These are phyloP conservation scores for Fistularia tabacaria DNA, from an alignment of 2,797 vertebrate species.

Conservation along the genomic window DNA sequence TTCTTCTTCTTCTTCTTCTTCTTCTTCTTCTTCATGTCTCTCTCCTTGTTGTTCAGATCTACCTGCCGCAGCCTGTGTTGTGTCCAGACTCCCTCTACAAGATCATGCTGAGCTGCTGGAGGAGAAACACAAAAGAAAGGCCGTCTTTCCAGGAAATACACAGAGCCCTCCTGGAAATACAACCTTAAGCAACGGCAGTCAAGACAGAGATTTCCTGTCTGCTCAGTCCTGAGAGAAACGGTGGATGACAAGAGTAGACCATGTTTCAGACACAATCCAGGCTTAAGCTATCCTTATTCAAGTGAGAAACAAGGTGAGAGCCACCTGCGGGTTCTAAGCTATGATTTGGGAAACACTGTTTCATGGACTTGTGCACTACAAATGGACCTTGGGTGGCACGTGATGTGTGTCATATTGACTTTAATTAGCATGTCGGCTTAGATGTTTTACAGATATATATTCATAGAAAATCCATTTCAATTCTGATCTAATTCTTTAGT, in stretches of 20 bases:
- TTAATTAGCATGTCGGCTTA: constrained; percentile 28
- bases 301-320: constrained; percentile 20
- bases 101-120: constrained; percentile 97
- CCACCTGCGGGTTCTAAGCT: constrained; percentile 31
- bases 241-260: constrained; percentile 31
- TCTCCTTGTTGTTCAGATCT: constrained; percentile 72
- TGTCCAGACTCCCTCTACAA: constrained; percentile 93
- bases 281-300: constrained; percentile 53
- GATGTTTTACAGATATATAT: constrained; percentile 29
- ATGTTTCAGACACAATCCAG: constrained; percentile 43
- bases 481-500: background rate
- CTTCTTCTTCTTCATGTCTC: background rate
- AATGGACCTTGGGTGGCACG: constrained; percentile 45
- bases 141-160: constrained; percentile 94
- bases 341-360: constrained; percentile 41
- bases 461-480: constrained; percentile 17
- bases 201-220: constrained; percentile 44
- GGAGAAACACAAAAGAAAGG: constrained; percentile 90
- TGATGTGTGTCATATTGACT: constrained; percentile 50
- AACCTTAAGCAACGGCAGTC: constrained; percentile 47
- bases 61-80: constrained; percentile 89
- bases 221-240: constrained; percentile 29
- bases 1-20: no score
- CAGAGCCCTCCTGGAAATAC: constrained; percentile 79
- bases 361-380: constrained; percentile 27